Base-by-base conservation (phyloP, 2,797 vertebrate species). In the Pantherophis alleghaniensis region DNA sequence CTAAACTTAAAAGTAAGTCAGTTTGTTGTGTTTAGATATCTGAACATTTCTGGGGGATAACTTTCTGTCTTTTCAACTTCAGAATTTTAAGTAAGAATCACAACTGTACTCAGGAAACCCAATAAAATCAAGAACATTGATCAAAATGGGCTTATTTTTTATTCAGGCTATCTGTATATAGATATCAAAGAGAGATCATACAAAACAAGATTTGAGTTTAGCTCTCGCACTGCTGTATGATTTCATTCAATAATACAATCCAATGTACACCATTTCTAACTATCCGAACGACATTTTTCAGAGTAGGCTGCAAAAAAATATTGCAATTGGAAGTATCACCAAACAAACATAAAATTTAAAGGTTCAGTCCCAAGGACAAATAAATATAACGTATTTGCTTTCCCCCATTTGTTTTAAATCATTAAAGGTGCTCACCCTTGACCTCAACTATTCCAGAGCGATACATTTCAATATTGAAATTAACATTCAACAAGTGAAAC, bases 1-100 rank as follows among this genome's bases (percentile, higher is more conserved):
- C 98, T 99, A 79, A 97, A 98, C 96, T 98, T 99, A 83, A 97
- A 98, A 86, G 99, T 99, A 98, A 95, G 98, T 87, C 47, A 47
- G 92, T 56, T 59, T 87, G 37, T 83, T n/a, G 22, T 74, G 59
- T 90, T 28, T 51, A 51, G 92, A 22, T 28, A 92, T 57, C 93
- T 0, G 0, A 5, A 69, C 37, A 3, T 11, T 28, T 51, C 14
- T 11, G 14, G 55, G 56, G 79, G 53, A 42, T 32, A 37, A 66
- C 55, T 18, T 87, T 20, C 11, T 13, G 92, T 93, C 26, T 57
- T 42, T 20, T 93, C 66, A 26, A 79, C 10, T 86, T 51, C n/a
- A 26, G 59, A 11, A 28, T 53, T 57, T 92, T 86, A 87, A 42
- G 87, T 86, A 66, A 26, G 13, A 20, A 93, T 28, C 6, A 22